Percentiles rank a stretch among this genome's conserved stretches.
Conservation (phyloP, 2,113 vertebrate genomes). For the Laticauda colubrina region DNA sequence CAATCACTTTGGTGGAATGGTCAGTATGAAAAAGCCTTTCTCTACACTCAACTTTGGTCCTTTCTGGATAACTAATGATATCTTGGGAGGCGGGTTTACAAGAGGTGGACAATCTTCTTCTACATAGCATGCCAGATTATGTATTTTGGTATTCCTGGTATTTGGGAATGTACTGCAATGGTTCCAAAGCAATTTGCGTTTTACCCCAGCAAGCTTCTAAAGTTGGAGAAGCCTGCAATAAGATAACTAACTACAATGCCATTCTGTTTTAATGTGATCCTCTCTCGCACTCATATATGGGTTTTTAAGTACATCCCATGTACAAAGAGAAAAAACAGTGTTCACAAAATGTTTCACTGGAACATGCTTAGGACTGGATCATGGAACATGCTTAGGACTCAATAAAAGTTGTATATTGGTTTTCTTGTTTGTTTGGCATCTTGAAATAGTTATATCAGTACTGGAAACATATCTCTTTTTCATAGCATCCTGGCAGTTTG, state of each 20-base stretch:
- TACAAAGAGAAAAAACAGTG: not conserved
- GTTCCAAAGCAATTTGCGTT: not conserved
- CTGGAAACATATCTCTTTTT: not conserved
- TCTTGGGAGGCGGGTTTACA: conserved; percentile 10
- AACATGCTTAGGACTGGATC: conserved; percentile 31
- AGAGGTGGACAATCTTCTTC: not conserved
- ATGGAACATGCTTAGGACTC: conserved; percentile 34
- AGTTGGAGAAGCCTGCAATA: not conserved
- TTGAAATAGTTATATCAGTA: not conserved
- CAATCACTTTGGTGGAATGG: not conserved
- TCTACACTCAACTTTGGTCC: conserved; percentile 24
- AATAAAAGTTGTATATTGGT: conserved; percentile 65
- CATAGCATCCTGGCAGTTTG: not conserved
- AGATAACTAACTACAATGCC: not conserved
- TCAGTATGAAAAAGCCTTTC: conserved; percentile 5
- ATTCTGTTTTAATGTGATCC: conserved; percentile 34
- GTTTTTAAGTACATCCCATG: conserved; percentile 38
- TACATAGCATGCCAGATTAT: conserved; percentile 1
- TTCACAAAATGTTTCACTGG: conserved; percentile 21
- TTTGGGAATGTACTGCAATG: conserved; percentile 10
- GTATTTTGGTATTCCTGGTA: not conserved
- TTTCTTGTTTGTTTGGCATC: conserved; percentile 40
- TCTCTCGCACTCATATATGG: not conserved
- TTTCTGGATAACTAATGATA: conserved; percentile 17
- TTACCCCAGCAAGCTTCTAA: not conserved